Evolutionary conservation across 1,140 invertebrate genomes (phyloP).

Genomic region (Zaprionus ornatus): DNA sequence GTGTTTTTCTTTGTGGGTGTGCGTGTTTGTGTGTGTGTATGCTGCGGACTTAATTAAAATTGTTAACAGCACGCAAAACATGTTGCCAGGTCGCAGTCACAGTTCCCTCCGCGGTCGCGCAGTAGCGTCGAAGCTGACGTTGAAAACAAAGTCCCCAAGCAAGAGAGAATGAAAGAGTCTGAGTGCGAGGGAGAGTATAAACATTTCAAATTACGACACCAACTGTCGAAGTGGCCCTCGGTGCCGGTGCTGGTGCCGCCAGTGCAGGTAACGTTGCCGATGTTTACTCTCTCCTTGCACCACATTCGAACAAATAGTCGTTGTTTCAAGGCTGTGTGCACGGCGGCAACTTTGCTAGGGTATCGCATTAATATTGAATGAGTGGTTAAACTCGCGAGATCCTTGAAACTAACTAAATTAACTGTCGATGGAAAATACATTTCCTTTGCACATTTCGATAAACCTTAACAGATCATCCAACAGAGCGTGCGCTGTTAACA

Average conservation of each 20-base stretch:
- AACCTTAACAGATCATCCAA: neutral
- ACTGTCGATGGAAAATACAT: neutral
- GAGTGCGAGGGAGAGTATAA: constrained; percentile 2
- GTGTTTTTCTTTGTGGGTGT: constrained; percentile 2
- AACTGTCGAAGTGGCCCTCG: constrained; percentile 21
- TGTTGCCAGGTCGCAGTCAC: constrained; percentile 4
- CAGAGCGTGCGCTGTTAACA: neutral
- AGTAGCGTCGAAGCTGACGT: neutral
- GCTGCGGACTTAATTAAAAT: constrained; percentile 36
- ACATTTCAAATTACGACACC: constrained; percentile 14
- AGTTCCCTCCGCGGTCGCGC: neutral
- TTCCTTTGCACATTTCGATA: neutral
- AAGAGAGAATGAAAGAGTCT: neutral
- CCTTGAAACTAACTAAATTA: neutral
- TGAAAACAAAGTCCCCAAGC: neutral
- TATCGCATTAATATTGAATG: neutral
- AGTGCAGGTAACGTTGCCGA: neutral
- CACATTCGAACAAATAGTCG: neutral
- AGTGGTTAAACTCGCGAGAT: neutral
- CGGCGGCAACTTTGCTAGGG: neutral
- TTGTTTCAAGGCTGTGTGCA: neutral
- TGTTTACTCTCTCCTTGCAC: constrained; percentile 13
- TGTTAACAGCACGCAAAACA: constrained; percentile 44
- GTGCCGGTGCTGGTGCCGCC: neutral
- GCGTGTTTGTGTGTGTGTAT: neutral